Evolutionary conservation across 2,888 invertebrate species (phyloP).

Genomic region (Achlya flavicornis): DNA sequence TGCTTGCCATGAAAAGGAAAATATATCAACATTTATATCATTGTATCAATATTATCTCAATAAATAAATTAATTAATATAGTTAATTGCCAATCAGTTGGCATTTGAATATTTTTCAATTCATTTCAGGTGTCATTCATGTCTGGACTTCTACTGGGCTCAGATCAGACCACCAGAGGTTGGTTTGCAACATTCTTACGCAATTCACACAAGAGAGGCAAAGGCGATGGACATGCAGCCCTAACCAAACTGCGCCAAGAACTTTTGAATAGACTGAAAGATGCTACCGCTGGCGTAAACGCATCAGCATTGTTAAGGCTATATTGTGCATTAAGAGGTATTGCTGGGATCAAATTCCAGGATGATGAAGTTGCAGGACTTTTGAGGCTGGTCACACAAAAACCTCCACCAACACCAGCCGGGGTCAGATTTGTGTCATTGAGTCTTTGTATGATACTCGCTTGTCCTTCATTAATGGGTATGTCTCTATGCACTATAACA

Average conservation of each 20-base stretch:
- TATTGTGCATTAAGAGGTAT: slow-evolving; percentile 97
- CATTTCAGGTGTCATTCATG: slow-evolving; percentile 89
- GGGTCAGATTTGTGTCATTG: slow-evolving; percentile 95
- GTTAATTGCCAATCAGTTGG: no score
- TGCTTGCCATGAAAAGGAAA: no score
- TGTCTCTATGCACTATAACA: slow-evolving; percentile 40
- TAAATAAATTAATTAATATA: no score
- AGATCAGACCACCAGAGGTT: slow-evolving; percentile 94
- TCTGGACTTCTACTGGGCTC: slow-evolving; percentile 95
- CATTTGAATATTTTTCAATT: slow-evolving; percentile 3
- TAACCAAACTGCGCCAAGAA: slow-evolving; percentile 89
- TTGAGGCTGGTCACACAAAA: slow-evolving; percentile 94
- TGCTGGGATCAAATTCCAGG: slow-evolving; percentile 95
- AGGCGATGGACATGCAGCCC: slow-evolving; percentile 88
- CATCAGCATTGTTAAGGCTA: slow-evolving; percentile 93
- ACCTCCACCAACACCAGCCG: slow-evolving; percentile 95
- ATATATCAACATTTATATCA: no score
- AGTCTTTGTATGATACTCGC: slow-evolving; percentile 97
- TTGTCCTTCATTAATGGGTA: slow-evolving; percentile 92
- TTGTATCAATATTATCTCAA: no score
- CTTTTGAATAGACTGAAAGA: slow-evolving; percentile 88
- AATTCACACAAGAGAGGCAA: slow-evolving; percentile 92
- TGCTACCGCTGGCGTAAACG: slow-evolving; percentile 89
- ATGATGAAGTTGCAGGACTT: slow-evolving; percentile 94
- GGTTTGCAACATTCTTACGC: slow-evolving; percentile 96